A percentile compares a stretch with the other conserved stretches of the same genome.
Conservation (phyloP, 2,797 vertebrate species). For the Ambastaia sidthimunki region DNA sequence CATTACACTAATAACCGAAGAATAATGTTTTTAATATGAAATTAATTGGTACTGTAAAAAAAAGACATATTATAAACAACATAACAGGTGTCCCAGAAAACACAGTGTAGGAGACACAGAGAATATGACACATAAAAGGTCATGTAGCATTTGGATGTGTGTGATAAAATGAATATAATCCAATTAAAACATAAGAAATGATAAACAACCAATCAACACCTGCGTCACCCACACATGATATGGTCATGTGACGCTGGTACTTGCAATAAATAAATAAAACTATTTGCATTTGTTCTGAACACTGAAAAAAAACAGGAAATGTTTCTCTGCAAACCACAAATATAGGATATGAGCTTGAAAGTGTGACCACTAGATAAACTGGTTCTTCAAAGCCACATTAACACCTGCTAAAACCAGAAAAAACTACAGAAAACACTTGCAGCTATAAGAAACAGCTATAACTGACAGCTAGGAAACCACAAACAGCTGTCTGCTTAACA, state of each 20-base stretch:
- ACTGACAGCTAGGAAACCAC: no score
- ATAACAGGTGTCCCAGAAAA: not conserved
- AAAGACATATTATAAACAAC: not conserved
- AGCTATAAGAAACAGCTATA: not conserved
- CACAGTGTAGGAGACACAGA: not conserved
- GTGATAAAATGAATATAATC: not conserved
- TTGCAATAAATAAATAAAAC: not conserved
- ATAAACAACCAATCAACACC: not conserved
- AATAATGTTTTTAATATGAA: not conserved
- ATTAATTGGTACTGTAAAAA: not conserved
- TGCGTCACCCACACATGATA: not conserved
- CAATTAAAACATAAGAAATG: not conserved
- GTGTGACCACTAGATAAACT: no score
- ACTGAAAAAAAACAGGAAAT: not conserved
- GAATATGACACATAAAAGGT: not conserved
- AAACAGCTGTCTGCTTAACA: no score
- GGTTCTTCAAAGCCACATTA: no score
- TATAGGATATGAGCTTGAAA: not conserved
- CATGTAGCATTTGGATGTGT: not conserved
- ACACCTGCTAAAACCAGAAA: not conserved
- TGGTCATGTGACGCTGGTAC: not conserved
- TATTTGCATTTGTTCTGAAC: not conserved
- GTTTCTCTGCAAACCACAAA: not conserved
- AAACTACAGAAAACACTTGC: not conserved
- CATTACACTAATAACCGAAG: no score